A percentile compares a stretch with the other conserved stretches of the same genome.
These are phyloP conservation scores for Hyposmocoma kahamanoa DNA, from an alignment of 1,140 invertebrate species.

Conservation along the genomic window DNA sequence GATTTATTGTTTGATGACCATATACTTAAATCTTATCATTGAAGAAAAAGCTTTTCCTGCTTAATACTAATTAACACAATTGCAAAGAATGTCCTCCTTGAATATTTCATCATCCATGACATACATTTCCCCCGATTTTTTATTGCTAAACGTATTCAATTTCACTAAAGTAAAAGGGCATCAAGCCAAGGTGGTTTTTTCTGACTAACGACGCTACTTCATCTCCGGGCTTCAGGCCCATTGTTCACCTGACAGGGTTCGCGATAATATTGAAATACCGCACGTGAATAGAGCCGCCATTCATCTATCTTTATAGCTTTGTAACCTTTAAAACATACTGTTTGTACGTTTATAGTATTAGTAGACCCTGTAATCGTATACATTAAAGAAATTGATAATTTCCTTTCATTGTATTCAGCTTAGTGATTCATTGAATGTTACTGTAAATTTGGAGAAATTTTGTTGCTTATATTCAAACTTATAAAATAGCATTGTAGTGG, in stretches of 20 bases:
- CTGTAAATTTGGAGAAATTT: too few relatives aligned
- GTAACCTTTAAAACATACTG: constrained; percentile 30
- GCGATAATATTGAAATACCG: constrained; percentile 63
- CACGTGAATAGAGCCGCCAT: constrained; percentile 38
- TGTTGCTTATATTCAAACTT: too few relatives aligned
- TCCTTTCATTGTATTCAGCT: too few relatives aligned
- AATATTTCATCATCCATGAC: not conserved
- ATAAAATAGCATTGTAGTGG: too few relatives aligned
- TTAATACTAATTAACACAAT: not conserved
- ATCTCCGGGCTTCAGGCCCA: constrained; percentile 8
- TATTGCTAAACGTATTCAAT: not conserved
- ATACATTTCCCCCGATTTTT: not conserved
- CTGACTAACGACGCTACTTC: constrained; percentile 1
- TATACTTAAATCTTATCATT: too few relatives aligned
- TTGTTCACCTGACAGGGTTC: constrained; percentile 58
- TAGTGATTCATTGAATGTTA: too few relatives aligned
- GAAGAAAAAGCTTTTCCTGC: too few relatives aligned
- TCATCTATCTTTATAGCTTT: constrained; percentile 46
- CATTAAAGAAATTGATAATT: too few relatives aligned
- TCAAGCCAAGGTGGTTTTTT: not conserved
- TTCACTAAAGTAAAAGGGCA: not conserved
- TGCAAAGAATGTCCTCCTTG: not conserved
- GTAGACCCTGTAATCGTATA: not conserved
- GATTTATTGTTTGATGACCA: too few relatives aligned
- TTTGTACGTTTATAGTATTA: not conserved